Evolutionary conservation across 23 tunicate genomes (phyloP).

Genomic region (Styela clava): DNA sequence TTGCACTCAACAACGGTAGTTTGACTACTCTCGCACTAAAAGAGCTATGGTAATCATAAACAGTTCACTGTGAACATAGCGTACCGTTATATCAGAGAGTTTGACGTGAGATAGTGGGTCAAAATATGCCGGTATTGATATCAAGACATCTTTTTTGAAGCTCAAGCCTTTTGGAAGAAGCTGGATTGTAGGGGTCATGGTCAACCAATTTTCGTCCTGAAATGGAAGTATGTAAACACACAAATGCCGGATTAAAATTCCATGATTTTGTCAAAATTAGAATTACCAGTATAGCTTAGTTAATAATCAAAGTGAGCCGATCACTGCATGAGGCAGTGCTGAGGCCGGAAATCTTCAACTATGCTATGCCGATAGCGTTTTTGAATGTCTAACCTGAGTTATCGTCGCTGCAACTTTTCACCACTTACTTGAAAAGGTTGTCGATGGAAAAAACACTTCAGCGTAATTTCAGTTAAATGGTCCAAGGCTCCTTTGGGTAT

Average conservation of each 20-base stretch:
- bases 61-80: too few relatives aligned
- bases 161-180: neutral
- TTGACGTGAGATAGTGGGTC: neutral
- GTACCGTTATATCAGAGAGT: neutral
- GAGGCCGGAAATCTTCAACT: too few relatives aligned
- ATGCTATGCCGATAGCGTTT: too few relatives aligned
- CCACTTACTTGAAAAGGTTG: neutral
- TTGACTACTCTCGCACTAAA: too few relatives aligned
- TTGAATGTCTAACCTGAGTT: too few relatives aligned
- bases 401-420: too few relatives aligned
- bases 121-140: neutral
- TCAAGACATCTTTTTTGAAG: neutral
- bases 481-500: neutral
- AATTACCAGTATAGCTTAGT: too few relatives aligned
- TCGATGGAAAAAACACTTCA: slow-evolving; percentile 3
- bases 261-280: too few relatives aligned
- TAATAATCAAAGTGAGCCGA: too few relatives aligned
- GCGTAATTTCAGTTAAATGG: neutral
- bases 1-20: too few relatives aligned
- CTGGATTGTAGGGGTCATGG: neutral
- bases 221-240: neutral
- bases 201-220: neutral
- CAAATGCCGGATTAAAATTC: neutral
- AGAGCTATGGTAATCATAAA: too few relatives aligned
- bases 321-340: too few relatives aligned